Evolutionary conservation across 1,140 invertebrate genomes (phyloP).

Genomic region (Mizuhopecten yessoensis): DNA sequence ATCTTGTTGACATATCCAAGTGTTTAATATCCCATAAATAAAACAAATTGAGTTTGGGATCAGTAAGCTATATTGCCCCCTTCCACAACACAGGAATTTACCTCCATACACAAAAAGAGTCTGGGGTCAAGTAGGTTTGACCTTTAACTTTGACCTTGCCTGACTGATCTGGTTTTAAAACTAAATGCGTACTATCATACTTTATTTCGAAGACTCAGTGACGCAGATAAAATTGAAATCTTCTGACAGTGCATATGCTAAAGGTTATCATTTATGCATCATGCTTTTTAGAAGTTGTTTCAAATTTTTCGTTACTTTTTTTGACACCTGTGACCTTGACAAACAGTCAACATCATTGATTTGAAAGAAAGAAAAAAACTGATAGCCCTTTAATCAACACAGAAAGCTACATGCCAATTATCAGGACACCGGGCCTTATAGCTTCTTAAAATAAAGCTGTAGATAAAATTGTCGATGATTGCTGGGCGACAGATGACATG

Average conservation of each 20-base stretch:
- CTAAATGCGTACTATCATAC: no score
- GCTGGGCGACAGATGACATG: no score
- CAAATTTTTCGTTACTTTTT: not conserved
- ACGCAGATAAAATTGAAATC: no score
- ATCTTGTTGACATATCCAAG: not conserved
- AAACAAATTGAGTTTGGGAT: not conserved
- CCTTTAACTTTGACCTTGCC: constrained; percentile 31
- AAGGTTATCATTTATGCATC: no score
- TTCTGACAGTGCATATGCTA: no score
- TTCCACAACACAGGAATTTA: not conserved
- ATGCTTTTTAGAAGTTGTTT: not conserved
- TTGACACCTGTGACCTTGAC: not conserved
- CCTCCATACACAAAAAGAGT: not conserved
- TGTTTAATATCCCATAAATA: constrained; percentile 10
- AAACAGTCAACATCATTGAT: not conserved
- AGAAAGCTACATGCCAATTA: not conserved
- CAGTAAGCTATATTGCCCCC: not conserved
- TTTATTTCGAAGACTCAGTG: no score
- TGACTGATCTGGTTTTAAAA: no score
- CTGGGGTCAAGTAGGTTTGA: not conserved
- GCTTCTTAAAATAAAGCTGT: not conserved
- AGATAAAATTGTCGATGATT: not conserved
- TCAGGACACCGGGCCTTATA: not conserved
- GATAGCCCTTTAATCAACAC: not conserved
- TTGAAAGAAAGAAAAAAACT: not conserved